Evolutionary conservation across 92 coral and sea anemone genomes (phyloP), one percentile per base, ranked within the genome.

Genomic region (Bergia puertoricense): DNA sequence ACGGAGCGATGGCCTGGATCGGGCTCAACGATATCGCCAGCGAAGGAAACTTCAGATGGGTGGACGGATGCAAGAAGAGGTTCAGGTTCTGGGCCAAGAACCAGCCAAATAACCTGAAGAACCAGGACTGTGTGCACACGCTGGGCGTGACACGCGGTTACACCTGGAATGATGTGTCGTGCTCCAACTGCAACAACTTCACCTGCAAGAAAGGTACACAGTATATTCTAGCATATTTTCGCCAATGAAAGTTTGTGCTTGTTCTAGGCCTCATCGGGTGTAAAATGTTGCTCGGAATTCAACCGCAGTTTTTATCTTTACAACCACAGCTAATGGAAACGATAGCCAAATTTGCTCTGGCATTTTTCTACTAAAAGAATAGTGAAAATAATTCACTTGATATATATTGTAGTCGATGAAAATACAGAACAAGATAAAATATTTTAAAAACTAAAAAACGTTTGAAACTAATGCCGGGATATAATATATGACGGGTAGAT

Each of bases 21-120:
- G 94, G 94, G 56, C 91, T 92, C 86, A 92, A 92, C 88, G 94
- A 92, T 69, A 92, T 92, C 22, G 94, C 94, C 15, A 92, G 92
- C 41, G 94, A 92, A 65, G 93, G 94, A 36, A 46, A 83, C 45
- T 92, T 90, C 85, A 46, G 74, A 42, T 92, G 94, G 94, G 91
- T 89, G 68, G 94, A 85, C 65, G 94, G 92, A 1, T 91, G 92
- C 51, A 91, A 66, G 43, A 6, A 41, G 62, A 88, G 22, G 48
- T 91, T 89, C 45, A 85, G 94, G 38, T 91, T 78, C 88, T 91
- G 94, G 94, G 94, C 94, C 14, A 82, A 59, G 79, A 85, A 81
- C 22, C 92, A 91, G 45, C 92, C 94, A 0, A 91, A 91, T 23
- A 76, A 91, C 88, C 79, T 89, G 57, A 74, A 62, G 7, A 88